Base-by-base conservation (phyloP, 2,888 invertebrate species). In the Acanthopleura granulata region DNA sequence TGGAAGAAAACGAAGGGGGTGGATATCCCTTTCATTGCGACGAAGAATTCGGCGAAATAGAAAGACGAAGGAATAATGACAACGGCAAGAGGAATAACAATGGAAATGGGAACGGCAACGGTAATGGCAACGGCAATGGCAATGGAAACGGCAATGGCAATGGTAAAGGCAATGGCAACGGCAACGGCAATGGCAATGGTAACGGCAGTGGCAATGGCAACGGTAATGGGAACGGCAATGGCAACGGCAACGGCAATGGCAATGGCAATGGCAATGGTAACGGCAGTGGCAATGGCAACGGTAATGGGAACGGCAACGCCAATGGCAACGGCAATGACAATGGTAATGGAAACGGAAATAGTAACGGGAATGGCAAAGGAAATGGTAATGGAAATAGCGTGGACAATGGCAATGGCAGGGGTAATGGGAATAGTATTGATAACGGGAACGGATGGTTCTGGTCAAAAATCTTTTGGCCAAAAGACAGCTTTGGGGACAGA, bases 281-380 rank as follows among this genome's bases (percentile, higher is more conserved):
- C 72, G 27, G 49, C 6, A 49, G 40, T 49, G 49, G 49, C 49
- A 22, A 18, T 4, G 16, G 40, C 49, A 70, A 66, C 29, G 29
- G 61, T 71, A 71, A 72, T 61, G 25, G 73, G 12, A 27, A n/a
- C n/a, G 62, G 62, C n/a, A 66, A 49, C n/a, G 62, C 30, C 18
- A 49, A 72, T 27, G 72, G 50, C 72, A 27, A 49, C 72, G 27
- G 27, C 49, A 27, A 72, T 27, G 72, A 18, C 4, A 27, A 29
- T 49, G 27, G 27, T 16, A 72, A 72, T 27, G 72, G 40, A 6
- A 49, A 6, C 9, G 72, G 16, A 6, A 72, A 49, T 49, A 15
- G 49, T 3, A 49, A 72, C 16, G 49, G 49, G 6, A 22, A 18
- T 4, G 16, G 40, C 49, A 16, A 29, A 14, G 15, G 30, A 16